A percentile compares a stretch with the other conserved stretches of the same genome.
These are phyloP conservation scores for Rhorus exstirpatorius DNA, from an alignment of 2,888 invertebrate species.

Conservation along the genomic window DNA sequence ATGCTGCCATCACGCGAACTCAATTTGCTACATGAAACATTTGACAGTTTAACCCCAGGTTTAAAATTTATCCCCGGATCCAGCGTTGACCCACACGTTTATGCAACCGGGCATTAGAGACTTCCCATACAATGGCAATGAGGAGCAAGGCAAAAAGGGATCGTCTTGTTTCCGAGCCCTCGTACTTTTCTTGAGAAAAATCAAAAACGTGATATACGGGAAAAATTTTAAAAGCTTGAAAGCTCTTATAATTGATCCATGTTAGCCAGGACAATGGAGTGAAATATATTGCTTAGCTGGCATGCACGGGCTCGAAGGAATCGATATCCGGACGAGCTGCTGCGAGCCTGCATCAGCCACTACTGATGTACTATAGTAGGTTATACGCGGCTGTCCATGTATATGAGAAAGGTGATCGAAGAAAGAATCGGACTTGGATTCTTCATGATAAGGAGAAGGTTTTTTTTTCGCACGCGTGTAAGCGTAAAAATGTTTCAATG, in stretches of 20 bases:
- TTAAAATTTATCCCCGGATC: too few species aligned
- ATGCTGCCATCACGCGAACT: too few species aligned
- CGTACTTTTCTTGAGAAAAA: too few species aligned
- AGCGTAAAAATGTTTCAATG: not conserved
- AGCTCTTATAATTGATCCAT: conserved; percentile 32
- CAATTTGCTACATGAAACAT: too few species aligned
- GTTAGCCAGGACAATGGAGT: conserved; percentile 19
- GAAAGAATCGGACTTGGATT: conserved; percentile 25
- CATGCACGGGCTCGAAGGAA: conserved; percentile 32
- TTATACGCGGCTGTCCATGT: not conserved
- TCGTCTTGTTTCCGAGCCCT: too few species aligned
- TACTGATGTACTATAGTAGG: not conserved
- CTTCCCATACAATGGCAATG: too few species aligned
- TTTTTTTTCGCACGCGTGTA: conserved; percentile 1
- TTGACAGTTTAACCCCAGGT: too few species aligned
- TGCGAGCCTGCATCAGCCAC: conserved; percentile 38
- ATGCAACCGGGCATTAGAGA: too few species aligned
- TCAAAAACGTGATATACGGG: too few species aligned
- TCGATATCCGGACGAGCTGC: conserved; percentile 60
- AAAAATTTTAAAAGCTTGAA: too few species aligned
- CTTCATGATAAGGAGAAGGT: not conserved
- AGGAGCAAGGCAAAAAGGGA: too few species aligned
- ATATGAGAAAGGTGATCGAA: conserved; percentile 5
- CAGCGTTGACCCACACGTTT: too few species aligned
- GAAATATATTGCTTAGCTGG: conserved; percentile 14